Evolutionary conservation across 2,888 invertebrate genomes (phyloP).

Genomic region (Scaptomyza cyrtandrae): DNA sequence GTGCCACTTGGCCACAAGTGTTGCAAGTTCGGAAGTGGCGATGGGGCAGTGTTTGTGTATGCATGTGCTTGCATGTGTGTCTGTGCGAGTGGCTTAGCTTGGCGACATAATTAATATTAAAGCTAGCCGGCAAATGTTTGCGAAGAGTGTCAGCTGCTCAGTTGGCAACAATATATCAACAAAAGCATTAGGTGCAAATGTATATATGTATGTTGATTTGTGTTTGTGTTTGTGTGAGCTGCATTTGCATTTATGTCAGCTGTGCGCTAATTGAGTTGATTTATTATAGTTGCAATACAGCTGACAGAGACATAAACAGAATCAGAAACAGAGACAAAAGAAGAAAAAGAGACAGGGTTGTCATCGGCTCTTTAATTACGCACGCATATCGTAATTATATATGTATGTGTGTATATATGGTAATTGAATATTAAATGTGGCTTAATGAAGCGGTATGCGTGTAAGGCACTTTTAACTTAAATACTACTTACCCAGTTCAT

Average conservation of each 20-base stretch:
- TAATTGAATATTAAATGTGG: constrained; percentile 36
- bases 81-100: constrained; percentile 22
- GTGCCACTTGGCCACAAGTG: constrained; percentile 7
- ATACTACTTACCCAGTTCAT: constrained; percentile 54
- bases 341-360: constrained; percentile 17
- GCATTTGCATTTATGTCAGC: constrained; percentile 59
- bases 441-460: constrained; percentile 47
- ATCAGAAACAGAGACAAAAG: neutral
- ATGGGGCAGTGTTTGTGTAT: no score
- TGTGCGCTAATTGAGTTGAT: constrained; percentile 66
- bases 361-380: constrained; percentile 39
- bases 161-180: constrained; percentile 61
- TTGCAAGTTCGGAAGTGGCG: constrained; percentile 20
- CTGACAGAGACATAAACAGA: constrained; percentile 48
- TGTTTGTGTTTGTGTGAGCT: constrained; percentile 14
- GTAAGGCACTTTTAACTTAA: constrained; percentile 40
- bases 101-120: constrained; percentile 75
- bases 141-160: constrained; percentile 73
- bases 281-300: constrained; percentile 74
- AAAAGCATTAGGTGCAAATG: constrained; percentile 16
- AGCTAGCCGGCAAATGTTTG: constrained; percentile 62
- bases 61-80: neutral
- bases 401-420: neutral
- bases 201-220: constrained; percentile 6
- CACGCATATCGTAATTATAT: constrained; percentile 11